Evolutionary conservation across 2,888 invertebrate genomes (phyloP).

Genomic region (Caenorhabditis drosophilae): DNA sequence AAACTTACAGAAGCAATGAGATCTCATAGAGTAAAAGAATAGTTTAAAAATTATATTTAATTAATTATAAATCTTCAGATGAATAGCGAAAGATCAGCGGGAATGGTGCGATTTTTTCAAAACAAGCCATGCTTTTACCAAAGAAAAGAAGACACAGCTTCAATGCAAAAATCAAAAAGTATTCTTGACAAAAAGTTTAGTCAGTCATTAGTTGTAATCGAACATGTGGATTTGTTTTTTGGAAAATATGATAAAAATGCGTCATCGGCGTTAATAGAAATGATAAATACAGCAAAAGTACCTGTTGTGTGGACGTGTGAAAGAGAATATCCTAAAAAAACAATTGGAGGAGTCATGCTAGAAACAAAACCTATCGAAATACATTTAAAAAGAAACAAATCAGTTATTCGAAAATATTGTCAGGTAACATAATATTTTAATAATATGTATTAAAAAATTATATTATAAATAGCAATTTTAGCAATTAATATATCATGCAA

Average conservation of each 20-base stretch:
- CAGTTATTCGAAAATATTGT: constrained; percentile 11
- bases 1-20: constrained; percentile 17
- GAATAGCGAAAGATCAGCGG: constrained; percentile 2
- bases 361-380: constrained; percentile 8
- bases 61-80: too few relatives aligned
- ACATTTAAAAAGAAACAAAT: constrained; percentile 6
- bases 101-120: background rate
- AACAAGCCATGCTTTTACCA: background rate
- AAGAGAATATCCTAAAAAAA: constrained; percentile 10
- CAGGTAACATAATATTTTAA: constrained; percentile 10
- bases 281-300: constrained; percentile 13
- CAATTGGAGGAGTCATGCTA: too few relatives aligned
- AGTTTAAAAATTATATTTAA: too few relatives aligned
- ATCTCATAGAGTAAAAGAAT: constrained; percentile 28
- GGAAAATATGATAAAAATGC: constrained; percentile 14
- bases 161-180: background rate
- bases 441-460: background rate
- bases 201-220: constrained; percentile 25
- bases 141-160: background rate
- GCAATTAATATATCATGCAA: constrained; percentile 10
- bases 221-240: constrained; percentile 34
- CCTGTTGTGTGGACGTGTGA: constrained; percentile 28
- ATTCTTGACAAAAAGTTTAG: constrained; percentile 2
- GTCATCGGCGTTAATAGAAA: constrained; percentile 9
- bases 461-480: constrained; percentile 3